Evolutionary conservation across 2,113 vertebrate genomes (phyloP).

Genomic region (Prinia subflava): DNA sequence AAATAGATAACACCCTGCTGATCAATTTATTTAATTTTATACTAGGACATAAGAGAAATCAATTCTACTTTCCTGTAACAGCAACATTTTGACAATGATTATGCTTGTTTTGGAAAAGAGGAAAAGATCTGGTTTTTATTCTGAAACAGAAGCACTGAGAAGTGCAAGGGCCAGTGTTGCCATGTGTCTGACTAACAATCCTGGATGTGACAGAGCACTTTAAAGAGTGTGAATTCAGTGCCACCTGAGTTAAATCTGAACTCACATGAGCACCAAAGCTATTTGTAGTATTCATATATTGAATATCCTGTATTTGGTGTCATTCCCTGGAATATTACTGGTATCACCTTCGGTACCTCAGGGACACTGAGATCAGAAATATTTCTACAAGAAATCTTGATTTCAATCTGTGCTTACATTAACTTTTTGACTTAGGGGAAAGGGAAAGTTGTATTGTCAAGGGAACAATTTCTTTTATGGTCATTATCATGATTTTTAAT

Average conservation of each 20-base stretch:
- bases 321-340: not conserved
- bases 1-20: not conserved
- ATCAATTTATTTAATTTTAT: not conserved
- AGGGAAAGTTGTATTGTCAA: not conserved
- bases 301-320: not conserved
- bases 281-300: rapidly evolving
- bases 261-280: rapidly evolving
- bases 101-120: not conserved
- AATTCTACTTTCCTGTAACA: not conserved
- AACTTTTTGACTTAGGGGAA: not conserved
- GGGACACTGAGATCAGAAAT: not conserved
- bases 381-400: not conserved
- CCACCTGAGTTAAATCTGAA: not conserved
- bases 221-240: not conserved
- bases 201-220: not conserved
- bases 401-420: not conserved
- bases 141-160: not conserved
- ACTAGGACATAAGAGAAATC: not conserved
- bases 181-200: not conserved
- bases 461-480: not conserved
- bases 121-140: not conserved
- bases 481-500: not conserved
- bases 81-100: not conserved
- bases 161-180: not conserved
- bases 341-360: not conserved